Conservation (phyloP, 2,888 invertebrate species). For the Matsumyia berberina region DNA sequence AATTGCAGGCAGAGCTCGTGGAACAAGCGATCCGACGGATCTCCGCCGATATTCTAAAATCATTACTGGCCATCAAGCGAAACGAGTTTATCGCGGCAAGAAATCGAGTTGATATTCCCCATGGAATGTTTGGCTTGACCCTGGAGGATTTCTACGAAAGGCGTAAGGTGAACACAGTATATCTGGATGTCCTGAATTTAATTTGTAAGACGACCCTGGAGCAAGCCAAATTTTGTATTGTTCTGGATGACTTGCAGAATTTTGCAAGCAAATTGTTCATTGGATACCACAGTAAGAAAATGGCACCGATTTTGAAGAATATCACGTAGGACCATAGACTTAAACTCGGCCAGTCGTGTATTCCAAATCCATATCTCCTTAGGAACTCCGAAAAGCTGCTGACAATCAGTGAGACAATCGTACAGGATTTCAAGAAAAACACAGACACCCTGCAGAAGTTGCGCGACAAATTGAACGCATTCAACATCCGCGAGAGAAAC, state of each 20-base stretch:
- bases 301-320: constrained; percentile 3
- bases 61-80: not conserved
- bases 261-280: not conserved
- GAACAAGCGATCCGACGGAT: no score
- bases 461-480: constrained; percentile 21
- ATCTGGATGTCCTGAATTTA: constrained; percentile 8
- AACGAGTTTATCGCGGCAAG: not conserved
- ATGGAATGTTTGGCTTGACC: constrained; percentile 19
- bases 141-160: constrained; percentile 6
- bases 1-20: no score
- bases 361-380: not conserved
- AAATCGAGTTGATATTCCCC: constrained; percentile 20
- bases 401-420: constrained; percentile 18
- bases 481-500: constrained; percentile 33
- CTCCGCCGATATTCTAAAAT: no score
- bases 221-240: not conserved
- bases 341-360: no score
- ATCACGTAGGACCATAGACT: constrained; percentile 25
- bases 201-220: constrained; percentile 4
- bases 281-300: not conserved
- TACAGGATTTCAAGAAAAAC: constrained; percentile 18
- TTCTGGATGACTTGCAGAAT: constrained; percentile 34
- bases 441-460: not conserved
- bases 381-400: constrained; percentile 35
- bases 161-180: not conserved